A percentile compares a stretch with the other conserved stretches of the same genome.
Evolutionary conservation across 2,797 vertebrate species (phyloP).

Genomic region (Anguilla anguilla): DNA sequence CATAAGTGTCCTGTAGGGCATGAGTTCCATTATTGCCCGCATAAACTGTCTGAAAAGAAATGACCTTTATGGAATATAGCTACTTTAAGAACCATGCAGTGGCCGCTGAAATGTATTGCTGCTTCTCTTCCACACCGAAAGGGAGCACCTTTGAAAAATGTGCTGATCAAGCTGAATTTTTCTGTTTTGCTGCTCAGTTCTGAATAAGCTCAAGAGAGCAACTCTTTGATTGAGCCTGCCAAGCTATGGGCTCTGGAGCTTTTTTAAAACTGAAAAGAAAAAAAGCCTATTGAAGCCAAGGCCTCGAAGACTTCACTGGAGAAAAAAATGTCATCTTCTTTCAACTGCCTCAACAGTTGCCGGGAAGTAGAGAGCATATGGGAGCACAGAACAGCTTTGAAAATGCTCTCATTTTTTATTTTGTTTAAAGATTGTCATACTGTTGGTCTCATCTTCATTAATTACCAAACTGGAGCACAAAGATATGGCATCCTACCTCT

Average conservation of each 20-base stretch:
- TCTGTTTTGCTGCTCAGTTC: constrained; percentile 1
- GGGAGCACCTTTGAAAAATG: constrained; percentile 1
- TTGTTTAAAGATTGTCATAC: not conserved
- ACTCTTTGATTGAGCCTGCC: constrained; percentile 13
- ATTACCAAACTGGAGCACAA: not conserved
- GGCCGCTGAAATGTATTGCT: not conserved
- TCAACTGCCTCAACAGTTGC: constrained; percentile 12
- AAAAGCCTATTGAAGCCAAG: constrained; percentile 7
- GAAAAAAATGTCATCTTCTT: constrained; percentile 20
- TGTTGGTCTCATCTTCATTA: constrained; percentile 8
- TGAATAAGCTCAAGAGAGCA: constrained; percentile 4
- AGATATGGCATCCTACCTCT: not conserved
- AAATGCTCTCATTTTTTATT: no score
- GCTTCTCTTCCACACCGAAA: constrained; percentile 14
- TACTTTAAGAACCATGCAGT: not conserved
- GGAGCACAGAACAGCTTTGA: not conserved
- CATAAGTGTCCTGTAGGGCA: not conserved
- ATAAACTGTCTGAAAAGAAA: not conserved
- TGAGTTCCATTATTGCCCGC: not conserved
- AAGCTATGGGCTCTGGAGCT: constrained; percentile 5
- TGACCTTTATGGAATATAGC: constrained; percentile 20
- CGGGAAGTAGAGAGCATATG: not conserved
- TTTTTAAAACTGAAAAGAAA: not conserved
- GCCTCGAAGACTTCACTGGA: constrained; percentile 13
- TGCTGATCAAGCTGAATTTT: constrained; percentile 17